Evolutionary conservation across 92 coral and sea anemone species (phyloP), one percentile per base, ranked within the genome.

Genomic region (Porites evermanni): DNA sequence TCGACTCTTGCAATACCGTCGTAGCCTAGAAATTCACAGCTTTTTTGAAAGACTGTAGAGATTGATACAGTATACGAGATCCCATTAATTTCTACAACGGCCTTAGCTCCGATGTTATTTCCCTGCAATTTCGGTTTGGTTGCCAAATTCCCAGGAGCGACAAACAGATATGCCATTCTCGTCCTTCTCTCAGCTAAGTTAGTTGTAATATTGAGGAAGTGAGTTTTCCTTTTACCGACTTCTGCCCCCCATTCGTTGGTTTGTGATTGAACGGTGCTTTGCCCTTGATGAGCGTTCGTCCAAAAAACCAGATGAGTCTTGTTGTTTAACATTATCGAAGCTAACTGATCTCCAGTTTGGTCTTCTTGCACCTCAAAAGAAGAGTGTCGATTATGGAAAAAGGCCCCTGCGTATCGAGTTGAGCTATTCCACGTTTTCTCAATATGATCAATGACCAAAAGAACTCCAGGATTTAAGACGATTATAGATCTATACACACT

Each of bases 321-420:
- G 63, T 85, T 86, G 12, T 88, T 44, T 73, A 93, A 24, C 12
- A 24, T 11, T 47, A 89, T 86, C 16, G 86, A 89, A 19, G 88
- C 92, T 8, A 72, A 74, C 12, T 17, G 64, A 17, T 84, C 71
- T 13, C 85, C 94, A 60, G 53, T 19, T 10, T 60, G 47, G 32
- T 66, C 50, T n/a, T 72, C 68, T 16, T 89, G 71, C 7, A 70
- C 14, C 53, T 63, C 70, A 63, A 94, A 94, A 12, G 93, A 75
- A 44, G 80, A 47, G 75, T 81, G 74, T 53, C 89, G 88, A 77
- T 95, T 95, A 81, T 96, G 99, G 64, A 96, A 96, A 81, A 96
- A 96, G 1, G 98, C 94, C 21, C 97, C 88, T 87, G 91, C 92
- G 69, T 93, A 79, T 53, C 77, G 82, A 12, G 88, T 52, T 7